These are phyloP conservation scores for Lynx canadensis DNA, from an alignment of 2,113 vertebrate genomes.

Conservation along the genomic window DNA sequence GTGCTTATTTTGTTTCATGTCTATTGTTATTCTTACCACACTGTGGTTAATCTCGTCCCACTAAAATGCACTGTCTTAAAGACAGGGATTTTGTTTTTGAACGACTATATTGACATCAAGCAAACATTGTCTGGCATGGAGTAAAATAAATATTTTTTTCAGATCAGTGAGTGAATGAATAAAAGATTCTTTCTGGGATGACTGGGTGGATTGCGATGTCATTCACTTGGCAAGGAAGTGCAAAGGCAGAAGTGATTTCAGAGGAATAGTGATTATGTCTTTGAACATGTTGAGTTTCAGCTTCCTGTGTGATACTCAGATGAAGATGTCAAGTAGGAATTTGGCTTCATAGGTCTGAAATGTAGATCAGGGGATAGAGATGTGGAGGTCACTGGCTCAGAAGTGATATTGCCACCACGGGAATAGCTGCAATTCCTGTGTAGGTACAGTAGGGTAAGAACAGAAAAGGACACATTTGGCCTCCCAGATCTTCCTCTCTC, in stretches of 20 bases:
- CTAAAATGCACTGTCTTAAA: background rate
- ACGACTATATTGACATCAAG: background rate
- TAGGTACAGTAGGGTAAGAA: background rate
- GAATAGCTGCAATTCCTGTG: background rate
- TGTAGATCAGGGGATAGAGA: background rate
- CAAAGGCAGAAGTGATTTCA: slow-evolving; percentile 13
- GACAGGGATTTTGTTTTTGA: background rate
- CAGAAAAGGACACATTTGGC: background rate
- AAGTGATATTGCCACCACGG: background rate
- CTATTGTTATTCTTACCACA: background rate
- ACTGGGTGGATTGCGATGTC: background rate
- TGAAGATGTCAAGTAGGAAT: background rate
- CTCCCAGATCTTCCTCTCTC: background rate
- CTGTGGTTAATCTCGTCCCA: background rate
- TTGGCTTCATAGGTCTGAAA: background rate
- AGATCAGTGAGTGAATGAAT: background rate
- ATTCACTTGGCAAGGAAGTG: slow-evolving; percentile 9
- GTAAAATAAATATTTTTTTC: slow-evolving; percentile 22
- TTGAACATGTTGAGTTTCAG: background rate
- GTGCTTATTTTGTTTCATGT: background rate
- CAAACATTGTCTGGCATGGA: background rate
- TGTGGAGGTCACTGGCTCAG: background rate
- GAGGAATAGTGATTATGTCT: background rate
- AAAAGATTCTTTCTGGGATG: background rate
- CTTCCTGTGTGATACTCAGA: background rate